Conservation (phyloP, 2,888 invertebrate genomes). For the Cephus spinipes region DNA sequence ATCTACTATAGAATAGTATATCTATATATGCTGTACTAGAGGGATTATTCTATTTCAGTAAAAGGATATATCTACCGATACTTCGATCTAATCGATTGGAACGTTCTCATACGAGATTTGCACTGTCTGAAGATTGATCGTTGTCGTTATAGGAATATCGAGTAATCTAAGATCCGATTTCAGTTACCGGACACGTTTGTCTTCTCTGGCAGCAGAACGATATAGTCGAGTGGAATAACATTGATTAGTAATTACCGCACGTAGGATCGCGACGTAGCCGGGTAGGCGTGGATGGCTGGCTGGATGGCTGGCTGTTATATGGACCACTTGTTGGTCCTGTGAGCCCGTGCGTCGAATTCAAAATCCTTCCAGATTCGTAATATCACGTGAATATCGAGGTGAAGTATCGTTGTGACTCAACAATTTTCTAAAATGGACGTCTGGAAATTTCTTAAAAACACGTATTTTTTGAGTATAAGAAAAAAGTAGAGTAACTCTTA, state of each 20-base stretch:
- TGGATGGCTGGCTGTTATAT: constrained; percentile 51
- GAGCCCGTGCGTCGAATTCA: constrained; percentile 57
- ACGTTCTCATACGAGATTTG: not conserved
- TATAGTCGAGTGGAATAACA: constrained; percentile 40
- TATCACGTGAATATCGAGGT: constrained; percentile 18
- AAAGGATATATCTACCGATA: not conserved
- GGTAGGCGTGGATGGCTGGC: constrained; percentile 42
- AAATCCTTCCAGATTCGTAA: constrained; percentile 42
- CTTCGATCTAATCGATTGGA: not conserved
- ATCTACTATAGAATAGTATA: not conserved
- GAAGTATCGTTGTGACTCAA: not conserved
- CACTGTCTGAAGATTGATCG: not conserved
- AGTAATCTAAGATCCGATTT: constrained; percentile 37
- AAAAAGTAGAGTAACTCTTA: not conserved
- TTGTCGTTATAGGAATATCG: constrained; percentile 29
- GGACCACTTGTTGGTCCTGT: constrained; percentile 61
- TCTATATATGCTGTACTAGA: not conserved
- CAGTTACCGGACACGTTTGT: constrained; percentile 41
- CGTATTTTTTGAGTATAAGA: not conserved
- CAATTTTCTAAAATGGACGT: not conserved
- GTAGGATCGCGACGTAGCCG: constrained; percentile 53
- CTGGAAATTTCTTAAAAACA: not conserved
- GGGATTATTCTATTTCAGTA: not conserved
- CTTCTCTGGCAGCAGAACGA: constrained; percentile 33
- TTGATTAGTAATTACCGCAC: constrained; percentile 62